These are phyloP conservation scores for Thalassoma bifasciatum DNA, from an alignment of 2,113 vertebrate genomes.

Conservation along the genomic window DNA sequence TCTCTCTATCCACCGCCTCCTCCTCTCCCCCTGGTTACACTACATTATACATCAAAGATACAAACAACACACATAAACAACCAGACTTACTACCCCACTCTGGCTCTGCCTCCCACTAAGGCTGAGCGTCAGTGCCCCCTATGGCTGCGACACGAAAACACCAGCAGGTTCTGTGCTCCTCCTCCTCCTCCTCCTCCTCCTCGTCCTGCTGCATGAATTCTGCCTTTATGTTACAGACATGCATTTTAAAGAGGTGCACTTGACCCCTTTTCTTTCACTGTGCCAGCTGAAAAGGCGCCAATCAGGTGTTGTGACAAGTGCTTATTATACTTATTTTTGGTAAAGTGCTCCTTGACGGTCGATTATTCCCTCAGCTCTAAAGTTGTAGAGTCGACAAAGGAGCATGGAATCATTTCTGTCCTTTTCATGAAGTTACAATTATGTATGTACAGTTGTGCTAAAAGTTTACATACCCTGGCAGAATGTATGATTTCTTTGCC, in stretches of 20 bases:
- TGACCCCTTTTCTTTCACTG: no score
- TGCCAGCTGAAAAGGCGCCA: background rate
- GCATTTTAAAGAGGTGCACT: background rate
- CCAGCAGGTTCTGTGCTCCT: background rate
- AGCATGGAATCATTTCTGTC: no score
- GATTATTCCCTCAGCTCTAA: background rate
- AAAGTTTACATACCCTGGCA: no score
- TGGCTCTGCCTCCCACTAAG: background rate
- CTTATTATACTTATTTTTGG: background rate
- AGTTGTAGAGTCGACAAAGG: background rate
- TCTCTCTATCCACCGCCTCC: background rate
- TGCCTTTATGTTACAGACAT: background rate
- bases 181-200: background rate
- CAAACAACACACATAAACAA: background rate
- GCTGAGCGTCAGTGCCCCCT: conserved; percentile 6
- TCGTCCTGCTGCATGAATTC: background rate
- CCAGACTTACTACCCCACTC: background rate
- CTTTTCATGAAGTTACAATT: no score
- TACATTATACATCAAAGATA: background rate
- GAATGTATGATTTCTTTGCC: no score
- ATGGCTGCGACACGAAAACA: background rate
- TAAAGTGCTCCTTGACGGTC: background rate
- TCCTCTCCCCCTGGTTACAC: background rate
- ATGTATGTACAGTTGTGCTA: no score
- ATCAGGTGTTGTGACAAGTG: background rate